A percentile compares a stretch with the other conserved stretches of the same genome.
Evolutionary conservation across 2,113 vertebrate genomes (phyloP).

Genomic region (Lynx canadensis): DNA sequence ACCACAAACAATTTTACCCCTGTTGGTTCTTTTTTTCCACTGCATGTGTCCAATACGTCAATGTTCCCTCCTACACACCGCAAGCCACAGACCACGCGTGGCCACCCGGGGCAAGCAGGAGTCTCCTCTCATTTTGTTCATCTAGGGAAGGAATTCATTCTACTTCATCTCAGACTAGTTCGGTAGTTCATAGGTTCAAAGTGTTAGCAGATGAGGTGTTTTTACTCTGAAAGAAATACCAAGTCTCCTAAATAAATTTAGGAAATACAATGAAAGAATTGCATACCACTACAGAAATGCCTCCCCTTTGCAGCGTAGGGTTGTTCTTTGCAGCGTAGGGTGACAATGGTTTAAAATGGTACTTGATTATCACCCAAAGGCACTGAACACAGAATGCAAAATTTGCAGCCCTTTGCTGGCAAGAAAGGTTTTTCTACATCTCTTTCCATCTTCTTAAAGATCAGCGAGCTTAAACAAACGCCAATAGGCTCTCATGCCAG

Average conservation of each 20-base stretch:
- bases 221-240: slow-evolving; percentile 33
- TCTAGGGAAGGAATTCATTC: slow-evolving; percentile 60
- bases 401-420: background rate
- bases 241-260: background rate
- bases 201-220: slow-evolving; percentile 57
- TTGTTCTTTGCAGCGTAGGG: background rate
- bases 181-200: slow-evolving; percentile 56
- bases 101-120: slow-evolving; percentile 71
- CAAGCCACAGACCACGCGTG: slow-evolving; percentile 83
- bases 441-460: background rate
- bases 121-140: slow-evolving; percentile 65
- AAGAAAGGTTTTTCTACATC: background rate
- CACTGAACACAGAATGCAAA: background rate
- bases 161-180: slow-evolving; percentile 76
- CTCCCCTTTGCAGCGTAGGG: background rate
- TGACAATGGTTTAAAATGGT: background rate
- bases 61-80: slow-evolving; percentile 78
- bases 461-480: background rate
- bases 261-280: background rate
- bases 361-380: background rate
- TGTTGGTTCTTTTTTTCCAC: slow-evolving; percentile 78
- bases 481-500: background rate
- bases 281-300: background rate
- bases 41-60: slow-evolving; percentile 60
- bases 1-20: slow-evolving; percentile 76